A percentile compares a stretch with the other conserved stretches of the same genome.
These are phyloP conservation scores for Lytechinus pictus DNA, from an alignment of 35 echinoderm and acorn worm species.

Conservation along the genomic window DNA sequence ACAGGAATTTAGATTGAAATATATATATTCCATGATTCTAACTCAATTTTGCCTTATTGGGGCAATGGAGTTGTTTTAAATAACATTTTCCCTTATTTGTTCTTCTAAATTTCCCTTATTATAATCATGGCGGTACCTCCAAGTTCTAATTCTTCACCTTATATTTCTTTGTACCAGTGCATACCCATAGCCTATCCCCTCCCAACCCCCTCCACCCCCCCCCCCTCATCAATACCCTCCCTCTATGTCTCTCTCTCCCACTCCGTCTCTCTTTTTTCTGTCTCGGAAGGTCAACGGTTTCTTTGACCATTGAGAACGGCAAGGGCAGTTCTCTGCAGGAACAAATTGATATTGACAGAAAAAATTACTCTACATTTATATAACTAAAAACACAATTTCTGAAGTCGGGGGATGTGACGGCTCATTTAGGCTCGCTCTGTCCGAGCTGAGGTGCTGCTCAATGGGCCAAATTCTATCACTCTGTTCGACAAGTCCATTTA, in stretches of 20 bases:
- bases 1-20: too few relatives aligned
- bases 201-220: neutral
- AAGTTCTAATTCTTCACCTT: neutral
- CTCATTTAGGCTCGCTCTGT: slow-evolving; percentile 6
- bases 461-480: neutral
- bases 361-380: neutral
- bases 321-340: neutral
- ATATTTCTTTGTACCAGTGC: neutral
- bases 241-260: neutral
- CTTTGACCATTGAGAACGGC: neutral
- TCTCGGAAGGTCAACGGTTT: neutral
- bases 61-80: neutral
- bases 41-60: neutral
- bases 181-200: neutral
- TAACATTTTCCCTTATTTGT: neutral
- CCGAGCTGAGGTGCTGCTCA: neutral
- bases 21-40: too few relatives aligned
- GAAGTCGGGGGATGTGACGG: neutral
- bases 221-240: too few relatives aligned
- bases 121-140: too few relatives aligned
- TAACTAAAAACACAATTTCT: neutral
- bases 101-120: too few relatives aligned
- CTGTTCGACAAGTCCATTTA: neutral
- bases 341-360: neutral
- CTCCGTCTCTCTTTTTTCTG: neutral